These are phyloP conservation scores for Centropus unirufus DNA, from an alignment of 2,113 vertebrate species.

Conservation along the genomic window DNA sequence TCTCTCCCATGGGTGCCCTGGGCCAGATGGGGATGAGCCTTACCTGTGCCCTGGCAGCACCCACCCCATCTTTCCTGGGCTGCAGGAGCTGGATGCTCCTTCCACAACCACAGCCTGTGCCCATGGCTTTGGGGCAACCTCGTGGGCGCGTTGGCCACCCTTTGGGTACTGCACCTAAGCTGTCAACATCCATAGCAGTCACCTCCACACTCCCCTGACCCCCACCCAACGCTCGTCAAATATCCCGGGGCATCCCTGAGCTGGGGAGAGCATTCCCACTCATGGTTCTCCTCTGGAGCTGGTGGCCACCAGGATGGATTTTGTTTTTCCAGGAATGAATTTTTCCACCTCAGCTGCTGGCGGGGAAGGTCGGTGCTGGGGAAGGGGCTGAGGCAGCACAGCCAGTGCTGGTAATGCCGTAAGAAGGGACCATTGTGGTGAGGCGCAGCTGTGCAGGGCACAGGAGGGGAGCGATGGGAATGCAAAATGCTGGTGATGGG, in stretches of 20 bases:
- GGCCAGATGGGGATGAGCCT: not conserved
- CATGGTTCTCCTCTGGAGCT: not conserved
- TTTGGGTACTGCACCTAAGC: not conserved
- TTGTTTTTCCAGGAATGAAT: not conserved
- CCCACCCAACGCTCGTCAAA: rapidly evolving
- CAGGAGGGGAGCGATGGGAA: not conserved
- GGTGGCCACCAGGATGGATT: not conserved
- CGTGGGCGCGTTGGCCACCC: rapidly evolving
- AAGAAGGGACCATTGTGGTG: conserved; percentile 65
- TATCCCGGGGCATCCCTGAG: not conserved
- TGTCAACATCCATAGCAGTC: not conserved
- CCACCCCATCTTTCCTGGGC: rapidly evolving
- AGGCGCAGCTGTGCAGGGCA: not conserved
- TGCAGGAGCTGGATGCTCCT: not conserved
- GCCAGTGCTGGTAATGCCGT: not conserved
- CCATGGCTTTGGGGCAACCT: not conserved
- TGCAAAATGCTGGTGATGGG: not conserved
- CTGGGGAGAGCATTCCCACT: not conserved
- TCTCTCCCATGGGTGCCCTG: not conserved
- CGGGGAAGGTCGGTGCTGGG: not conserved
- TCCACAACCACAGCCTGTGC: not conserved
- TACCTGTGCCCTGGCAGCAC: not conserved
- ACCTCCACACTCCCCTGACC: not conserved
- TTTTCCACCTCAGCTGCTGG: not conserved
- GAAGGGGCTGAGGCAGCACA: not conserved